Evolutionary conservation across 1,140 invertebrate genomes (phyloP), one percentile per base, ranked within the genome.

Genomic region (Adoxophyes honmai): DNA sequence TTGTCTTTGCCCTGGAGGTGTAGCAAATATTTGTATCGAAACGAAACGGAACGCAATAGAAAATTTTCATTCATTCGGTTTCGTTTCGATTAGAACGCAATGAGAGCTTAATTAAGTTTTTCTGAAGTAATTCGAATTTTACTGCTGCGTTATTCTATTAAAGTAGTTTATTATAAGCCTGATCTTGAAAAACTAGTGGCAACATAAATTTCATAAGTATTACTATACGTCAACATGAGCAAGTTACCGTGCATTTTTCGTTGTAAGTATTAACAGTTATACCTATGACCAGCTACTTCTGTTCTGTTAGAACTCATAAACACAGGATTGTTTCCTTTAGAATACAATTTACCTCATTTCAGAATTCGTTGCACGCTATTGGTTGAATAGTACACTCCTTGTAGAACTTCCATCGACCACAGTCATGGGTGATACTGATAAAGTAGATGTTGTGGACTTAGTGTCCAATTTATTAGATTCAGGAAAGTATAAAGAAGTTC

Each of bases 401-500:
- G 21, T 28, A 28, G 21, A 28, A 28, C 21, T 28, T 66, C 62
- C 67, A 52, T 63, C 51, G 55, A 57, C 60, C 55, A 59, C 63
- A 78, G n/a, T 51, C 48, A 88, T 88, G 85, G 75, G 76, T 55
- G 61, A 73, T 64, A 71, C 75, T 55, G 61, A 73, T 64, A 71
- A 58, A 55, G 53, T 73, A 60, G 71, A 87, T 67, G 51, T 85
- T 55, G 76, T 82, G 39, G 62, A 76, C 55, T 64, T 73, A 38
- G 63, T 88, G 59, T 86, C 83, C 38, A 70, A 68, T 6, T 67
- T 79, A 38, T 69, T 88, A 65, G 79, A 86, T 68, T 66, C 71
- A 39, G 82, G 81, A 36, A 86, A 90, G 39, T 78, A 87, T 42
- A 81, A 88, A 61, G 86, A 91, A 81, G 89, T 76, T 13, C 53